These are phyloP conservation scores for Bombus huntii DNA, from an alignment of 1,140 invertebrate genomes.

Conservation along the genomic window DNA sequence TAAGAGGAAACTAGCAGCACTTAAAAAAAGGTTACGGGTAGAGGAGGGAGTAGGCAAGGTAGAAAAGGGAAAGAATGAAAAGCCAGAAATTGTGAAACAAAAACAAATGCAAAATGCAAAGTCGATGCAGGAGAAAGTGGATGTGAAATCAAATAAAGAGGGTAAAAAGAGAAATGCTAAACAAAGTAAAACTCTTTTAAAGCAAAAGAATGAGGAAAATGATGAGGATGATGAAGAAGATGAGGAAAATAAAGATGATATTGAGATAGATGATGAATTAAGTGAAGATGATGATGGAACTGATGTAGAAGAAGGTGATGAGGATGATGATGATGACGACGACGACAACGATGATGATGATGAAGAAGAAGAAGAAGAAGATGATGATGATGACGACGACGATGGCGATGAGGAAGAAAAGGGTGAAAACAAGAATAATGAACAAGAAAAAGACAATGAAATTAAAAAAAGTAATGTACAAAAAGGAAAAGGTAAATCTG, in stretches of 20 bases:
- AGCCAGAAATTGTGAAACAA: conserved; percentile 38
- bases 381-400: conserved; percentile 22
- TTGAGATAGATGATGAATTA: conserved; percentile 9
- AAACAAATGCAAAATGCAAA: conserved; percentile 80
- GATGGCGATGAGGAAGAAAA: conserved; percentile 78
- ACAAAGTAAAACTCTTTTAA: conserved; percentile 76
- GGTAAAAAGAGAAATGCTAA: conserved; percentile 49
- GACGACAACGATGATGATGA: conserved; percentile 6
- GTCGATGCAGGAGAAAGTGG: conserved; percentile 1
- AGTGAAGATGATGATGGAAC: conserved; percentile 21
- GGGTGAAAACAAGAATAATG: conserved; percentile 67
- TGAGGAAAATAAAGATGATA: conserved; percentile 23
- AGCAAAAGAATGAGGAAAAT: conserved; percentile 72
- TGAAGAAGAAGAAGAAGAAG: not conserved
- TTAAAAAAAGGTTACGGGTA: conserved; percentile 61
- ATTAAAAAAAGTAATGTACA: conserved; percentile 75
- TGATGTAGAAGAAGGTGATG: conserved; percentile 33
- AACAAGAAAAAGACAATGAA: not conserved
- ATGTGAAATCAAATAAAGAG: not conserved
- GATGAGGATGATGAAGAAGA: conserved; percentile 49
- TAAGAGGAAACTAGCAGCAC: conserved; percentile 55
- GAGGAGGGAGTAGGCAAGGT: conserved; percentile 28
- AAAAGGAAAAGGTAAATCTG: not conserved
- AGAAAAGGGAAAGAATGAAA: not conserved
- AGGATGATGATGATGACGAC: conserved; percentile 74